These are phyloP conservation scores for Drosophila melanosoma DNA, from an alignment of 2,888 invertebrate genomes.

Conservation along the genomic window DNA sequence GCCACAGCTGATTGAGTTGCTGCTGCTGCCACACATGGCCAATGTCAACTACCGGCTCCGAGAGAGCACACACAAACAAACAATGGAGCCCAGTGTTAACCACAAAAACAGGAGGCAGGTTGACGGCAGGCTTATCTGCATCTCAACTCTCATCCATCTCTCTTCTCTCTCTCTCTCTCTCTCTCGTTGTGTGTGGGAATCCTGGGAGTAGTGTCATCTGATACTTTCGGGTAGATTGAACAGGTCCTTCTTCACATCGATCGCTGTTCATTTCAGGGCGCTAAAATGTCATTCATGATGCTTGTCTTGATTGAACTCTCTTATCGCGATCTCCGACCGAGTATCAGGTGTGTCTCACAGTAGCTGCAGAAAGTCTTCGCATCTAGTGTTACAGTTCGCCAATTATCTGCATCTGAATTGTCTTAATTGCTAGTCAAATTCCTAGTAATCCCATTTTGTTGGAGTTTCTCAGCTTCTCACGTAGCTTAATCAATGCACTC, in stretches of 20 bases:
- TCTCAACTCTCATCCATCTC: conserved; percentile 37
- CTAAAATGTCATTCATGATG: conserved; percentile 65
- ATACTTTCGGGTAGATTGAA: conserved; percentile 61
- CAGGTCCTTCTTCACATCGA: conserved; percentile 48
- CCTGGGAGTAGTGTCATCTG: conserved; percentile 42
- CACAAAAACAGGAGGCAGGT: conserved; percentile 50
- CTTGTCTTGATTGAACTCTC: conserved; percentile 65
- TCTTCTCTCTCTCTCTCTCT: conserved; percentile 4
- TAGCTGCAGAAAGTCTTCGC: conserved; percentile 32
- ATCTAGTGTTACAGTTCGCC: conserved; percentile 56
- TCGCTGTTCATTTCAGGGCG: conserved; percentile 51
- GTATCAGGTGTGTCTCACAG: conserved; percentile 41
- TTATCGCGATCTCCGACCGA: conserved; percentile 26
- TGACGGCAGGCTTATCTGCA: conserved; percentile 65
- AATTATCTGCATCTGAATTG: conserved; percentile 56
- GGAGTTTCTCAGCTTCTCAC: conserved; percentile 40
- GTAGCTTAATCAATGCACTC: conserved; percentile 36
- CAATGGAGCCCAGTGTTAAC: conserved; percentile 60
- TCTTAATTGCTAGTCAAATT: conserved; percentile 59
- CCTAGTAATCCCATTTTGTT: conserved; percentile 44
- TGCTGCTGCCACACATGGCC: conserved; percentile 58
- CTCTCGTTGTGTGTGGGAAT: conserved; percentile 49
- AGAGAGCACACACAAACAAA: conserved; percentile 14
- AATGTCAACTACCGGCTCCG: conserved; percentile 62
- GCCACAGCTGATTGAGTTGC: conserved; percentile 61